Conservation (phyloP, 92 coral and sea anemone genomes). For the Desmophyllum pertusum region DNA sequence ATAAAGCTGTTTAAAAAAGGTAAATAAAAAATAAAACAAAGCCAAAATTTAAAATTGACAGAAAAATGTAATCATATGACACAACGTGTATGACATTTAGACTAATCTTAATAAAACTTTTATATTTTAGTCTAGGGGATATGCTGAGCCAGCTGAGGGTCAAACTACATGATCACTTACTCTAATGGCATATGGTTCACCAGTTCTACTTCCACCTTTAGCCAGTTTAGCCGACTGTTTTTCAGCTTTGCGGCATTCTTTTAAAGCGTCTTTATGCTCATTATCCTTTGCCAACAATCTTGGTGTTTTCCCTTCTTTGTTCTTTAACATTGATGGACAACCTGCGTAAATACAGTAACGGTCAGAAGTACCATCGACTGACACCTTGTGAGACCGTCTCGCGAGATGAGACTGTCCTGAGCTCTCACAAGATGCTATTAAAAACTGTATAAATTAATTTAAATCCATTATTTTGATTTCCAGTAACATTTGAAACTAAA, state of each 20-base stretch:
- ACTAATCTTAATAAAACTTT: no score
- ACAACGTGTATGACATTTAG: no score
- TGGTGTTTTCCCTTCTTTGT: conserved; percentile 95
- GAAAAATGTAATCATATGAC: no score
- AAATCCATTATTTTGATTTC: no score
- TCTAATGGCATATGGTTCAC: conserved; percentile 88
- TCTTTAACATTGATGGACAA: conserved; percentile 84
- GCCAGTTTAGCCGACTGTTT: conserved; percentile 80
- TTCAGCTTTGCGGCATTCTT: conserved; percentile 97
- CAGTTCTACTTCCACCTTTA: conserved; percentile 90
- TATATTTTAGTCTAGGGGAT: no score
- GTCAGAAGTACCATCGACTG: not conserved
- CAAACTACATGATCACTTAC: no score
- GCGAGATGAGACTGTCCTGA: no score
- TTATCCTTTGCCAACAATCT: conserved; percentile 93
- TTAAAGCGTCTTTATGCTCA: conserved; percentile 95
- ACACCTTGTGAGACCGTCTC: no score
- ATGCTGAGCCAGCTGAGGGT: no score
- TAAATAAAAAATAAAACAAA: not conserved
- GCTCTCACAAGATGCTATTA: no score
- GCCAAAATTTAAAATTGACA: not conserved
- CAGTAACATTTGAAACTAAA: not conserved
- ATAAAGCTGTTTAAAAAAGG: conserved; percentile 67
- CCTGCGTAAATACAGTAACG: conserved; percentile 36
- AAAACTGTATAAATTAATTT: no score